Conservation (phyloP, 2,113 vertebrate species). For the Sigmodon hispidus region DNA sequence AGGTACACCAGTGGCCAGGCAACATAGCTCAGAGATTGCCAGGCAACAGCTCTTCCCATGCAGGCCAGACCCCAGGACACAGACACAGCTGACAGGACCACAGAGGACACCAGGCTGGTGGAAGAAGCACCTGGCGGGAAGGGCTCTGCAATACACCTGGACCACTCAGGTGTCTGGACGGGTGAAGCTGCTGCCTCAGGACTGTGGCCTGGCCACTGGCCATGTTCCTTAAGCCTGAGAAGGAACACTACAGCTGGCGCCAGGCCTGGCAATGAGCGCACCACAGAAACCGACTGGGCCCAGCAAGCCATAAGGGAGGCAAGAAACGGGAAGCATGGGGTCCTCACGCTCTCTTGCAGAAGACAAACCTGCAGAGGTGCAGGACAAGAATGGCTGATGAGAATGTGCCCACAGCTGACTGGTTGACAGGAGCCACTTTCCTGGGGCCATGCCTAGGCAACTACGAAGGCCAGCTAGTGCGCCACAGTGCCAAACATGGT, state of each 20-base stretch:
- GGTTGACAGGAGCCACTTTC: not conserved
- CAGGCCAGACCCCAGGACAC: not conserved
- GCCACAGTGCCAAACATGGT: not conserved
- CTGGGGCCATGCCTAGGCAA: not conserved
- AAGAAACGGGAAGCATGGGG: not conserved
- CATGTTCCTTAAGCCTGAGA: not conserved
- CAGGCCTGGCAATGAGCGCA: not conserved
- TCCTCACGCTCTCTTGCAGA: not conserved
- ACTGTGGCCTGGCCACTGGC: not conserved
- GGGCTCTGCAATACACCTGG: not conserved
- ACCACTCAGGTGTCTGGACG: not conserved
- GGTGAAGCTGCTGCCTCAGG: not conserved
- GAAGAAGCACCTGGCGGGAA: not conserved
- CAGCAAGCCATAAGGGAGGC: not conserved
- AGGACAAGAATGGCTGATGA: not conserved
- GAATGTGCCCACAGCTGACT: not conserved
- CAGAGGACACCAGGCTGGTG: not conserved
- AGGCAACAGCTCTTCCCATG: not conserved
- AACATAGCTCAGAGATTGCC: not conserved
- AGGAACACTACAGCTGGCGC: not conserved
- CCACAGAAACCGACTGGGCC: not conserved
- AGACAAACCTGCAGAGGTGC: fast-evolving
- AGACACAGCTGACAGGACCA: not conserved
- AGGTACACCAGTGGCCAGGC: not conserved
- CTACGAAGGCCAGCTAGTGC: not conserved